Evolutionary conservation across 2,888 invertebrate species (phyloP), one percentile per base, ranked within the genome.

Genomic region (Heliconius aoede): DNA sequence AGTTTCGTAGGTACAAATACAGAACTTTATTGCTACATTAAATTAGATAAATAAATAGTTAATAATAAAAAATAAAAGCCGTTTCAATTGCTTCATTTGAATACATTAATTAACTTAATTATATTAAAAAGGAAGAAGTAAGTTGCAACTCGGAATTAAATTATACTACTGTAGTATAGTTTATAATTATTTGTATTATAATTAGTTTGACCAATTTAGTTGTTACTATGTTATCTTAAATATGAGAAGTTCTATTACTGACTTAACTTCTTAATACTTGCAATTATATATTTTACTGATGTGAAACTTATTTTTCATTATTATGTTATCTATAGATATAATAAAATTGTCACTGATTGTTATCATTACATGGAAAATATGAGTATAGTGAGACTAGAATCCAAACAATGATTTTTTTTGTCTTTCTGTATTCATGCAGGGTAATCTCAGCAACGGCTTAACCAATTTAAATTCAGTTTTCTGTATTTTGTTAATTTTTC

Each of bases 1-100:
- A 9, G 28, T 78, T 51, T 71, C n/a, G 40, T 65, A 74, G 68
- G 24, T 46, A 40, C 15, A 65, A 65, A 65, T 32, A 36, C 36
- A 65, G 36, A 15, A 36, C 15, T 24, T 65, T 65, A 36, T 65
- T 64, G n/a, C 36, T 65, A 24, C 65, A 36, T 65, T n/a, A 13
- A 36, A 21, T 51, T 30, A 68, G 68, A 68, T 51, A 28, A 46
- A 4, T 46, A 51, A 28, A 36, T n/a, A n/a, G n/a, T n/a, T n/a
- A n/a, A 65, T 15, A 15, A 5, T 65, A 24, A 36, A 64, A 32
- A 32, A 30, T 62, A 64, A 64, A 4, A 36, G 64, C 24, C 36
- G 3, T 64, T 64, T n/a, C 32, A 32, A 4, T 32, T 64, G n/a
- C 36, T 65, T 65, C 24, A 36, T 65, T 40, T 36, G 24, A 64